Evolutionary conservation across 2,797 vertebrate species (phyloP), one percentile per base, ranked within the genome.

Genomic region (Danio jaintianensis): DNA sequence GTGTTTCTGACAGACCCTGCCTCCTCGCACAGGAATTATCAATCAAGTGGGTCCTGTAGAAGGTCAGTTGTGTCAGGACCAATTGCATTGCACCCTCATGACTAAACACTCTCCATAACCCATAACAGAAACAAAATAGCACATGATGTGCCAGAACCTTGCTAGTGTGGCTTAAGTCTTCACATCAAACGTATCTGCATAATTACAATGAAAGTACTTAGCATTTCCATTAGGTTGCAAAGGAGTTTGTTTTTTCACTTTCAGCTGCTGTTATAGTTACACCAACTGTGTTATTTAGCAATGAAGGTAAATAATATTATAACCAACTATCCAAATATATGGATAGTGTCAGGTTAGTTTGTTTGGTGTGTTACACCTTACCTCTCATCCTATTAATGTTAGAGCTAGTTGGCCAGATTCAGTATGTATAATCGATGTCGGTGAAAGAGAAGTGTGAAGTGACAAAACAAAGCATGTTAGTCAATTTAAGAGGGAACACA

Each of bases 41-140:
- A 62, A 79, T 71, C 67, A 79, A 55, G 36, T 16, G 40, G 67
- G 18, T 71, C 67, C 56, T 11, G 13, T 3, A 42, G 66, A 79
- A 79, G 67, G 67, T 62, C 77, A 79, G 56, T 8, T 22, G 20
- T 63, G 67, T 79, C 56, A 63, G 56, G 59, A 52, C 13, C n/a
- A 79, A 53, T 79, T 71, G 62, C n/a, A 71, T 12, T 12, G 10
- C 15, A 61, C 18, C 36, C 53, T 42, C 36, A 9, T 52, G 36
- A 29, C 29, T 29, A 29, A 3, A 29, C 29, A 29, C 3, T 15
- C 12, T 40, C 40, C 36, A 38, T 38, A 70, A n/a, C 50, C 36
- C 6, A 40, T 55, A 22, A 70, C 52, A 70, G 16, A 70, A 38
- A 70, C 15, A 13, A 53, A 70, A 40, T 53, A 40, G 50, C 36